Conservation (phyloP, 2,888 invertebrate genomes). For the Corbicula japonica region DNA sequence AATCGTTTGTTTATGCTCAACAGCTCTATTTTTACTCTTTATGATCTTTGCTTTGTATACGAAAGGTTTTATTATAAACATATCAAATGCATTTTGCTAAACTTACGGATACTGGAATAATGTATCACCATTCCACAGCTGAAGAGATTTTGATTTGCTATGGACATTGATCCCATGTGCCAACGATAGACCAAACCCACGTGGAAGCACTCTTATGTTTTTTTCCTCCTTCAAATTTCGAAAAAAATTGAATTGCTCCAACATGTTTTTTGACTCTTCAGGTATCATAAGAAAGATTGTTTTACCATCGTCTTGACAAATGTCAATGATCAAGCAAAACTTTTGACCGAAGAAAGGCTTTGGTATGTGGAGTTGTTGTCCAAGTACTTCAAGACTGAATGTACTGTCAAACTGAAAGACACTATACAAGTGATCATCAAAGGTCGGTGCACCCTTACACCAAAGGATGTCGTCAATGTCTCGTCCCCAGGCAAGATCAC, state of each 20-base stretch:
- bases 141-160: background rate
- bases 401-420: slow-evolving; percentile 16
- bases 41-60: no score
- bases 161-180: background rate
- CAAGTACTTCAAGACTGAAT: background rate
- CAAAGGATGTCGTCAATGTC: slow-evolving; percentile 6
- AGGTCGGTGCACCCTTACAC: slow-evolving; percentile 43
- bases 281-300: slow-evolving; percentile 23
- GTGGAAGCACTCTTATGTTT: background rate
- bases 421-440: slow-evolving; percentile 32
- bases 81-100: background rate
- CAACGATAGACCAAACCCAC: slow-evolving; percentile 19
- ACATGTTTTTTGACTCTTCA: background rate
- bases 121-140: slow-evolving; percentile 13
- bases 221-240: background rate
- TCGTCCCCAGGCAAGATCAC: slow-evolving; percentile 7
- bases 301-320: slow-evolving; percentile 8
- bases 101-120: slow-evolving; percentile 9
- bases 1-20: no score
- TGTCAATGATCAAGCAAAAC: slow-evolving; percentile 31
- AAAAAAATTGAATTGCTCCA: background rate
- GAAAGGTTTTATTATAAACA: no score
- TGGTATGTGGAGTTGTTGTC: background rate
- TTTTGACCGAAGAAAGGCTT: background rate
- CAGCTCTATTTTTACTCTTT: no score